These are phyloP conservation scores for Alouatta caraya DNA, from an alignment of 2,797 vertebrate genomes.

Conservation along the genomic window DNA sequence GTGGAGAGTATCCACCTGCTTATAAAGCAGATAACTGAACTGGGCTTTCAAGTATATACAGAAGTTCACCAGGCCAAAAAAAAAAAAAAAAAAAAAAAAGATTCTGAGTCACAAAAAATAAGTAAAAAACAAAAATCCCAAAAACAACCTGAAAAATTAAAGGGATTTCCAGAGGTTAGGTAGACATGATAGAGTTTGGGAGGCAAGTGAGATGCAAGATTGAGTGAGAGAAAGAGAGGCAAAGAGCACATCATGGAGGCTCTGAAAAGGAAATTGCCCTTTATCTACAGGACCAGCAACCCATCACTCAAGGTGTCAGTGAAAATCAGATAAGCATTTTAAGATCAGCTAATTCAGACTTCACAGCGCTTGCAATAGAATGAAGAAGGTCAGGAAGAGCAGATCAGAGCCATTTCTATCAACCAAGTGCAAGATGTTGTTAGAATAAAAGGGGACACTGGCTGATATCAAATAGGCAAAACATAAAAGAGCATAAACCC, in stretches of 20 bases:
- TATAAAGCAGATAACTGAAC: background rate
- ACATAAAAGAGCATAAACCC: background rate
- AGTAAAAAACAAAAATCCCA: background rate
- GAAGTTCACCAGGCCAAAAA: background rate
- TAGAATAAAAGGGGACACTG: background rate
- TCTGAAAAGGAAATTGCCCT: background rate
- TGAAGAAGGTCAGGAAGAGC: background rate
- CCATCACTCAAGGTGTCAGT: background rate
- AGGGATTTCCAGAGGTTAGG: background rate
- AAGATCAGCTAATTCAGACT: background rate
- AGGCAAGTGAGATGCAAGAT: background rate
- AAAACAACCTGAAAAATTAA: background rate
- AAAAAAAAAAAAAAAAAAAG: background rate
- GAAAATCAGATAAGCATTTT: background rate
- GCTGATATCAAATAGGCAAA: background rate
- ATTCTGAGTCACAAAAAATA: background rate
- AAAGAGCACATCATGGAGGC: background rate
- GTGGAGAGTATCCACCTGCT: fast-evolving
- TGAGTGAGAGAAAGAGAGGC: background rate
- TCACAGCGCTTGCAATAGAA: background rate
- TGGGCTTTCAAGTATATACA: background rate
- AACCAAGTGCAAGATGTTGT: background rate
- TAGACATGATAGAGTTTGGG: background rate
- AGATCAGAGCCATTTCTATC: background rate
- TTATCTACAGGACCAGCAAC: fast-evolving